Base-by-base conservation (phyloP, 2,113 vertebrate species). In the Pyrgilauda ruficollis region DNA sequence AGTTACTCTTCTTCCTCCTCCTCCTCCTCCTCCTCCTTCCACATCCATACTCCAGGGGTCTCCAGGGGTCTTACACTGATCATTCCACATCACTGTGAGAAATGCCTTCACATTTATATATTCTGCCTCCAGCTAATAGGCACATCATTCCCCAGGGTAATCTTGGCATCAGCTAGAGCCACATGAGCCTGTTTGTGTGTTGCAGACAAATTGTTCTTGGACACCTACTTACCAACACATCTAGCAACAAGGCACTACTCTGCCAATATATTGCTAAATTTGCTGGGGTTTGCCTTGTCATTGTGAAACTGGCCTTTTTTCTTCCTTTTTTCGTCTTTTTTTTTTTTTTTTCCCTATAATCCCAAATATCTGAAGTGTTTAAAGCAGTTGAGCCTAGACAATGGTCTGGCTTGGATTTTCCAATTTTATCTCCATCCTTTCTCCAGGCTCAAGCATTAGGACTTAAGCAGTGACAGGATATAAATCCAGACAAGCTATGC, bases 41-140 rank as follows among this genome's bases (percentile, higher is more conserved):
- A 1, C 4, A 3, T 30, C 49, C 1, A 1, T 47, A 41, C 7
- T 86, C 8, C 6, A 7, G 17, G 12, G 19, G 9, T 35, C 30
- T 35, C 46, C 2, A 2, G 14, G 24, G 15, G 27, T 2, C 8
- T 62, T 24, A 46, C 1, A 3, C 20, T 39, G 37, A 39, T 55
- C 30, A 47, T 87, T 74, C 31, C 24, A 55, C 16, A 37, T 22
- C 47, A n/a, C 9, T 9, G 1, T 66, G 43, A 84, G 66, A 93
- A 78, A 80, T 76, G 56, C 52, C 28, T 61, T 85, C 69, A 37
- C 11, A 21, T 72, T 82, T 56, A n/a, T 41, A 24, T 64, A 55
- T 49, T 84, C 30, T 77, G 22, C 19, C 41, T 88, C 56, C 30
- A 20, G 8, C 35, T 67, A 81, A 66, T 30, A 74, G 39, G 46